Evolutionary conservation across 2,113 vertebrate genomes (phyloP).

Genomic region (Prunella fulvescens): DNA sequence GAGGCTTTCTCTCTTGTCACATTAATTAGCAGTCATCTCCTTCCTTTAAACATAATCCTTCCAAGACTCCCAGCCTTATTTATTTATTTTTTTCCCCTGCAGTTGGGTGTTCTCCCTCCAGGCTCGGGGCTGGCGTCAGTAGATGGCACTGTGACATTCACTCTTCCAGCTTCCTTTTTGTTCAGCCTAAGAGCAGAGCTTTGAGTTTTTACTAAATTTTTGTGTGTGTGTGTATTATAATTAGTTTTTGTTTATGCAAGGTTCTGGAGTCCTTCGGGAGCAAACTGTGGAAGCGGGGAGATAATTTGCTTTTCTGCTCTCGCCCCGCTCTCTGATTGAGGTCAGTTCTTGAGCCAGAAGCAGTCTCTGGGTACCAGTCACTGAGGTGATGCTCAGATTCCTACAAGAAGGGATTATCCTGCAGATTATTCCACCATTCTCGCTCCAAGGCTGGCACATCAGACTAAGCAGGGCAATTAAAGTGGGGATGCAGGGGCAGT

Average conservation of each 20-base stretch:
- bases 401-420: conserved; percentile 32
- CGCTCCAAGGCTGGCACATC: neutral
- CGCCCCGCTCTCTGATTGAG: conserved; percentile 53
- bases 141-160: conserved; percentile 66
- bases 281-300: conserved; percentile 53
- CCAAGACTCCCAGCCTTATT: neutral
- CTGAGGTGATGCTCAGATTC: conserved; percentile 30
- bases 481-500: neutral
- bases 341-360: conserved; percentile 54
- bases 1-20: neutral
- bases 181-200: conserved; percentile 1
- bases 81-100: neutral
- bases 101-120: neutral
- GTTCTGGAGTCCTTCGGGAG: conserved; percentile 52
- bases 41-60: conserved; percentile 22
- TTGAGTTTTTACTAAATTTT: neutral
- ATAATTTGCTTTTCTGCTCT: conserved; percentile 51
- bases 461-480: neutral
- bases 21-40: conserved; percentile 20
- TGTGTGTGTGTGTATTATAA: conserved; percentile 35
- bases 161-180: conserved; percentile 21
- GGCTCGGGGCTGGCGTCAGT: conserved; percentile 21
- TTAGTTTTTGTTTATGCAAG: conserved; percentile 67
- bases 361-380: conserved; percentile 39
- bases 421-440: neutral